These are phyloP conservation scores for Epinephelus moara DNA, from an alignment of 2,113 vertebrate genomes.

Conservation along the genomic window DNA sequence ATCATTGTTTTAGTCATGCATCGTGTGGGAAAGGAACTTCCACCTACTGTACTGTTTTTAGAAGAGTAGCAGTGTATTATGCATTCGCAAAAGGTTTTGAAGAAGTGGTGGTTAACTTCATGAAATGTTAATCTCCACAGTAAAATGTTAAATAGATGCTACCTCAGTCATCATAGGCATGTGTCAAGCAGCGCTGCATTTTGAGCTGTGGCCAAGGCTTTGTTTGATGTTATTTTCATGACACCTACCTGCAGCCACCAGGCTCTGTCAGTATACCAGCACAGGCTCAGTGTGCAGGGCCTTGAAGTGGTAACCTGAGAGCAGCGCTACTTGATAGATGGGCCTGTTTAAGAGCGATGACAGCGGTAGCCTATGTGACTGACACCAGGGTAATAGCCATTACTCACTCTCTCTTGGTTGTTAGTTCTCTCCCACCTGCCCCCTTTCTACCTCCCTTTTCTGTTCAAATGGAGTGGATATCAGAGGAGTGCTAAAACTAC, in stretches of 20 bases:
- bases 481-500: constrained; percentile 93
- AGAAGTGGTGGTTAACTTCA: neutral
- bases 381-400: constrained; percentile 86
- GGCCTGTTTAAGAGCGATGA: constrained; percentile 49
- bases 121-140: constrained; percentile 6
- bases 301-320: constrained; percentile 38
- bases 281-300: constrained; percentile 11
- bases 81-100: neutral
- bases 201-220: neutral
- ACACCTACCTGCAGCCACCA: constrained; percentile 6
- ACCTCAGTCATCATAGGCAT: constrained; percentile 48
- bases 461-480: constrained; percentile 99
- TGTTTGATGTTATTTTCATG: neutral
- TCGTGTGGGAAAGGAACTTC: neutral
- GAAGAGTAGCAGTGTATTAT: neutral
- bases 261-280: neutral
- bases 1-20: neutral
- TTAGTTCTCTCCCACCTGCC: constrained; percentile 98
- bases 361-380: constrained; percentile 64
- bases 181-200: constrained; percentile 61
- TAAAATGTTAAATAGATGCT: constrained; percentile 37
- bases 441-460: constrained; percentile 98
- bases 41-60: neutral
- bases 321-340: constrained; percentile 58
- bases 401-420: constrained; percentile 95